Conservation (phyloP, 2,888 invertebrate species). For the Limnephilus marmoratus region DNA sequence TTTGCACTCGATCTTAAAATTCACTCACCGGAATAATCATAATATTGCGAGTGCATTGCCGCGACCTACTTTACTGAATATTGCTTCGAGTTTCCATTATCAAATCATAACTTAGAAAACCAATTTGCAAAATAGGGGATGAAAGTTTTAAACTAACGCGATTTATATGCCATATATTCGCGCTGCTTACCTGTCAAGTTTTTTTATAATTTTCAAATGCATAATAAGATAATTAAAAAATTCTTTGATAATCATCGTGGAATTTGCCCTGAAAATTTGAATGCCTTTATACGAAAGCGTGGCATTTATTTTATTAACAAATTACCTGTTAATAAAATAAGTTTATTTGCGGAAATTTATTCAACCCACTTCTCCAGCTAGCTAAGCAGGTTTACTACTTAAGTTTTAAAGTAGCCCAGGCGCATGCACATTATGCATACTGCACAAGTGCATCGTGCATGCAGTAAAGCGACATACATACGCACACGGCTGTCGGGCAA, state of each 20-base stretch:
- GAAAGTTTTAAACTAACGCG: not conserved
- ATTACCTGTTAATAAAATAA: too few relatives aligned
- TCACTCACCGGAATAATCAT: not conserved
- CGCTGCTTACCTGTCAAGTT: not conserved
- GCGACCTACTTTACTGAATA: not conserved
- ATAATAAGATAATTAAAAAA: not conserved
- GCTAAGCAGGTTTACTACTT: not conserved
- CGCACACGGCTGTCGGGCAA: not conserved
- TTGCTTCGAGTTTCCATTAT: not conserved
- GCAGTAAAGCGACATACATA: not conserved
- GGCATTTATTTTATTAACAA: not conserved
- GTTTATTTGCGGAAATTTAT: not conserved
- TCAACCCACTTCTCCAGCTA: not conserved
- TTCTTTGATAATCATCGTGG: not conserved
- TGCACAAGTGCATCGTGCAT: not conserved
- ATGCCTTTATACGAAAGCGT: not conserved
- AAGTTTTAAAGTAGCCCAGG: not conserved
- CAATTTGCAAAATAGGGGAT: not conserved
- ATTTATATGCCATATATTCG: not conserved
- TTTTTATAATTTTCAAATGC: not conserved
- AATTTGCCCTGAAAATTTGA: not conserved
- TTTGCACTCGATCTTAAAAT: not conserved
- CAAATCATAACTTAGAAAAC: not conserved
- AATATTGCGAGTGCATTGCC: not conserved
- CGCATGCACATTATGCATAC: not conserved